These are phyloP conservation scores for Schizopygopsis pylzovi DNA, from an alignment of 2,797 vertebrate genomes.

Conservation along the genomic window DNA sequence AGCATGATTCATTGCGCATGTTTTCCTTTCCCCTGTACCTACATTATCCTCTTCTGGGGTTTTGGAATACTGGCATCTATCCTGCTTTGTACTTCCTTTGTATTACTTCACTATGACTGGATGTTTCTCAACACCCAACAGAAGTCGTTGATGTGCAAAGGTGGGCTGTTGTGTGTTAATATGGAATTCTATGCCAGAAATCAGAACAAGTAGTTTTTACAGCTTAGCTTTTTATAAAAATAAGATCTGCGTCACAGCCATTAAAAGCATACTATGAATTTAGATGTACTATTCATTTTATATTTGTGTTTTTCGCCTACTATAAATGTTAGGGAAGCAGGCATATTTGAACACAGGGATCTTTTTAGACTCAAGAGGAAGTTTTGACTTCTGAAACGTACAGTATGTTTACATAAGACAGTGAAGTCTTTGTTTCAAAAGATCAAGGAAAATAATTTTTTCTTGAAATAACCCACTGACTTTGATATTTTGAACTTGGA, in stretches of 20 bases:
- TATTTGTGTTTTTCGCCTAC: not conserved
- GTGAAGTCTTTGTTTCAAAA: conserved; percentile 3
- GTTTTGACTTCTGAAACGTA: not conserved
- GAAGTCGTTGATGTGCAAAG: not conserved
- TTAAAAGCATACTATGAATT: not conserved
- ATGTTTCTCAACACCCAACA: not conserved
- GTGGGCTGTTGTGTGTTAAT: not conserved
- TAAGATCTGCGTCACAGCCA: not conserved
- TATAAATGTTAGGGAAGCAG: not conserved
- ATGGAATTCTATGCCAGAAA: not conserved
- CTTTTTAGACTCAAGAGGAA: not conserved
- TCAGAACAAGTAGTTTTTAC: not conserved
- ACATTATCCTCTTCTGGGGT: not conserved
- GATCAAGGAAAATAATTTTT: not conserved
- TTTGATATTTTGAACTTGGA: conserved; percentile 4
- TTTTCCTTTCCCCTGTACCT: not conserved
- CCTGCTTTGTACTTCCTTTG: not conserved
- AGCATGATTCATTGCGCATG: not conserved
- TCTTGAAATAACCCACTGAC: not conserved
- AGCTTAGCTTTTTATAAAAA: not conserved
- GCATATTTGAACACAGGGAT: not conserved
- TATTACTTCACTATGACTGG: not conserved
- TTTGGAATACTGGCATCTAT: not conserved
- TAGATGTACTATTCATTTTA: not conserved
- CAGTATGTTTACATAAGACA: not conserved